Base-by-base conservation (phyloP, 35 echinoderm and acorn worm species). In the Ophioderma brevispina region DNA sequence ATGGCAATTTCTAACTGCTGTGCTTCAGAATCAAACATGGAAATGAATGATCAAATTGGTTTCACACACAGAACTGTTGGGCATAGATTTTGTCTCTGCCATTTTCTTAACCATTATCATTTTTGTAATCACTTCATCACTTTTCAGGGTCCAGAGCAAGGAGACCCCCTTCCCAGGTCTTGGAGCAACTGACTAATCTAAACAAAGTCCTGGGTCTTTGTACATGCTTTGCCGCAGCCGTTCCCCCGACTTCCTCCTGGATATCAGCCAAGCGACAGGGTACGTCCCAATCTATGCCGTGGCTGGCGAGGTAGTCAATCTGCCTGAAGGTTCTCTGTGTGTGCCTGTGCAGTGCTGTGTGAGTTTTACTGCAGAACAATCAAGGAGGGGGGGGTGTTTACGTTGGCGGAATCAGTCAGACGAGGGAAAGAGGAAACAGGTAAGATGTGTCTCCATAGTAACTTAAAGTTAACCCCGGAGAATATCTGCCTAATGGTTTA, bases 261-360 rank as follows among this genome's bases (percentile, higher is more conserved):
- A 99, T 80, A 90, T 99, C 63, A 99, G 95, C 36, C 97, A 99
- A 50, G 76, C 90, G 52, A 93, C 93, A 93, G 96, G 96, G 13
- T 93, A 93, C 52, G 90, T 93, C 19, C 96, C 95, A 76, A 93
- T 91, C 87, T 95, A 92, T 90, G 84, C 97, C 0, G 95, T 93
- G 97, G 36, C 95, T 18, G 83, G 93, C 1, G 97, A 99, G 50
- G 64, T 99, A 35, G 97, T 99, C 18, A 95, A 95, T 46, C 95
- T 94, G 15, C 88, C 93, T 28, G 97, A 99, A 35, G 91, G 91
- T 19, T 99, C 97, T 39, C 78, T 99, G 31, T 90, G 95, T 46
- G 91, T 99, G 11, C 97, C 97, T 37, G 91, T 99, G 0, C 97
- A 99, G 75, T 99, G 92, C 78, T 91, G 95, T 0, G 37, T 78